These are phyloP conservation scores for Caranx ignobilis DNA, from an alignment of 2,113 vertebrate genomes.

Conservation along the genomic window DNA sequence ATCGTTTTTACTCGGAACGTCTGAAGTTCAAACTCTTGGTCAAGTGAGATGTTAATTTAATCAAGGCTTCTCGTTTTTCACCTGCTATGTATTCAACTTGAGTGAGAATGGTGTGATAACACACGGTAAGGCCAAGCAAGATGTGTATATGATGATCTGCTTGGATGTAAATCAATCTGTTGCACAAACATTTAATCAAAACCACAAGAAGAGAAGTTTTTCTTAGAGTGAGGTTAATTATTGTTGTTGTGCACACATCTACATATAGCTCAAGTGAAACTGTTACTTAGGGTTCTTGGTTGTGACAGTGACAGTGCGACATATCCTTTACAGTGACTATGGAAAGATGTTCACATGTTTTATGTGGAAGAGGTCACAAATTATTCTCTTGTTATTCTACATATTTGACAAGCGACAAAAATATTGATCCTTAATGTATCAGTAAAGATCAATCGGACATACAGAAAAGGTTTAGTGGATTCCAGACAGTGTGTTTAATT, in stretches of 20 bases:
- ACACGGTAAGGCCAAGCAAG: constrained; percentile 31
- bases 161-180: constrained; percentile 23
- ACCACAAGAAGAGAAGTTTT: neutral
- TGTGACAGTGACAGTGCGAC: no score
- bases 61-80: constrained; percentile 7
- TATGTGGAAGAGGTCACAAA: no score
- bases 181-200: constrained; percentile 29
- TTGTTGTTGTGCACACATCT: neutral
- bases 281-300: no score
- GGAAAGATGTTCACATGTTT: no score
- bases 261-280: neutral
- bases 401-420: no score
- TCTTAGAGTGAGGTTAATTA: neutral
- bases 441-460: no score
- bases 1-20: neutral
- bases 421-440: no score
- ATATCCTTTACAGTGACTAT: neutral
- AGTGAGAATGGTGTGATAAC: constrained; percentile 15
- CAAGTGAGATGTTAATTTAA: constrained; percentile 27
- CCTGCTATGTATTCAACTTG: neutral
- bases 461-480: no score
- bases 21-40: constrained; percentile 25
- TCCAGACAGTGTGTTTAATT: no score
- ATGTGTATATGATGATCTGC: constrained; percentile 18
- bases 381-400: no score